Evolutionary conservation across 2,113 vertebrate species (phyloP).

Genomic region (Varanus salvator): DNA sequence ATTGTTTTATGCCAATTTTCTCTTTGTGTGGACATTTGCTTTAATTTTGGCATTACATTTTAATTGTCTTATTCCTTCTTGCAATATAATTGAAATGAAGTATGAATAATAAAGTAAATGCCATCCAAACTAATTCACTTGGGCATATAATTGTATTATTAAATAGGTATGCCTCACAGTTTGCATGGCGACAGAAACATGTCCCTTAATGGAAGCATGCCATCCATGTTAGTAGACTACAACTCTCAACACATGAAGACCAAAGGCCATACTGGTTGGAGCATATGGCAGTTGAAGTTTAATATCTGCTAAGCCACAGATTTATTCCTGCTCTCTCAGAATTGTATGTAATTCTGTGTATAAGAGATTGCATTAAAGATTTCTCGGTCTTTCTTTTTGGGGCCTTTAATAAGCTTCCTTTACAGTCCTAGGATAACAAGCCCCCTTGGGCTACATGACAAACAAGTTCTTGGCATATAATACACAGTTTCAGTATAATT

Average conservation of each 20-base stretch:
- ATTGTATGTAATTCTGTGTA: background rate
- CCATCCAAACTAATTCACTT: background rate
- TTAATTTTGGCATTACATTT: background rate
- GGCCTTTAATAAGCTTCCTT: background rate
- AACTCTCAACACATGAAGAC: too few species aligned
- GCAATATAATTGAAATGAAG: too few species aligned
- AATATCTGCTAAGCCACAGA: too few species aligned
- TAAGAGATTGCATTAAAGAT: background rate
- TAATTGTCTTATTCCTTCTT: too few species aligned
- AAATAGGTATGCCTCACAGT: background rate
- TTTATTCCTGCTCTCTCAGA: background rate
- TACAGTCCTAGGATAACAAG: background rate
- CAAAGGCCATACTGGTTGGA: too few species aligned
- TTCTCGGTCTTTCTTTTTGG: background rate
- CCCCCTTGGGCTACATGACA: slow-evolving; percentile 8
- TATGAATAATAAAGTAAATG: too few species aligned
- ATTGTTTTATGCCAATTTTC: background rate
- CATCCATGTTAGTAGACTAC: background rate
- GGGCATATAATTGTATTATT: background rate
- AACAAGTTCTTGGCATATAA: slow-evolving; percentile 3
- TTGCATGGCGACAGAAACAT: background rate
- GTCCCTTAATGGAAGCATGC: background rate
- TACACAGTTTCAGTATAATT: background rate
- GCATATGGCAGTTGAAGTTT: too few species aligned
- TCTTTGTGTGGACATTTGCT: background rate